Conservation (phyloP, 2,797 vertebrate species). For the Myioborus melanocephalus region DNA sequence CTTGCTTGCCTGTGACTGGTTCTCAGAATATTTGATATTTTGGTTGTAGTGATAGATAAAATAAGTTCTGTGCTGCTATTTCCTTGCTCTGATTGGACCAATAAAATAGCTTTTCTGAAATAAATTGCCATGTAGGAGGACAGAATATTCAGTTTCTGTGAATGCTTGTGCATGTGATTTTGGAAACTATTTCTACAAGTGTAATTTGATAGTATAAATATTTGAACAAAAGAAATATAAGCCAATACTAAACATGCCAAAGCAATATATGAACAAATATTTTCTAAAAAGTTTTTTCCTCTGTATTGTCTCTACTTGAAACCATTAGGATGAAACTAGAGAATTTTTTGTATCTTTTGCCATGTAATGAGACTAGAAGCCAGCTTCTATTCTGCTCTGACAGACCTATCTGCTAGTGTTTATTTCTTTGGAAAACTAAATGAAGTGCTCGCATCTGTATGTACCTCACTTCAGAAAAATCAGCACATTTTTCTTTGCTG, state of each 20-base stretch:
- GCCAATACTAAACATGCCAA: not conserved
- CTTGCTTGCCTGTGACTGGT: not conserved
- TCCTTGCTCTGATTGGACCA: not conserved
- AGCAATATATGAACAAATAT: not conserved
- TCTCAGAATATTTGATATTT: not conserved
- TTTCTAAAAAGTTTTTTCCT: not conserved
- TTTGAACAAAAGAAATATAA: not conserved
- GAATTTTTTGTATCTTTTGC: not conserved
- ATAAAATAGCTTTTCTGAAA: not conserved
- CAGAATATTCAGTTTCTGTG: not conserved
- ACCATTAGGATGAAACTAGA: not conserved
- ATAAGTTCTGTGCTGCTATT: not conserved
- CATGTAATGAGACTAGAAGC: not conserved
- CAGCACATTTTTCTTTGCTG: not conserved
- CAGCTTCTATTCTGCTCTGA: not conserved
- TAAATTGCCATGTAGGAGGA: not conserved
- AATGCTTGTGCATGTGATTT: not conserved
- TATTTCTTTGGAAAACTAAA: not conserved
- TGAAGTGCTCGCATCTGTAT: not conserved
- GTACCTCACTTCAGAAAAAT: not conserved
- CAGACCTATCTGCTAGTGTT: not conserved
- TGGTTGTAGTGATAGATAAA: not conserved
- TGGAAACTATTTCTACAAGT: not conserved
- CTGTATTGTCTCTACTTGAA: not conserved
- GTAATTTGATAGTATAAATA: not conserved